Evolutionary conservation across 2,113 vertebrate species (phyloP).

Genomic region (Cyprinodon variegatus): DNA sequence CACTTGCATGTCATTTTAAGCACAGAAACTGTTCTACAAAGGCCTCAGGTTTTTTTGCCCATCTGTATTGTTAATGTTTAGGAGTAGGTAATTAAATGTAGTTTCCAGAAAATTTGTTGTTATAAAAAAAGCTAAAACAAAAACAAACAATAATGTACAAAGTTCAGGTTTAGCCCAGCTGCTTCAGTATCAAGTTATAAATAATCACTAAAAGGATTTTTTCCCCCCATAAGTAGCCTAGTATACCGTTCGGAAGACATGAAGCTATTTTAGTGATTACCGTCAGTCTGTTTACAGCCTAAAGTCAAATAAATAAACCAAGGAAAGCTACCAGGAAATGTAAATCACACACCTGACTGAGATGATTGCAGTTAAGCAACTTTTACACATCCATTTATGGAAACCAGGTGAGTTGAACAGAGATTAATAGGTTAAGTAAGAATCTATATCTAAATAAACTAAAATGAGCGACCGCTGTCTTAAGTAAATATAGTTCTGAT

Average conservation of each 20-base stretch:
- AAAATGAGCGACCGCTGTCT: no score
- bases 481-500: no score
- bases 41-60: not conserved
- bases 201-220: not conserved
- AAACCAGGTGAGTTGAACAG: no score
- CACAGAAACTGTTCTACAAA: no score
- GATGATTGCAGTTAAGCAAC: no score
- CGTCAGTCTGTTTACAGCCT: not conserved
- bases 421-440: no score
- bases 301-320: not conserved
- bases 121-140: slow-evolving; percentile 56
- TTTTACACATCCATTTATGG: no score
- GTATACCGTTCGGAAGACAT: not conserved
- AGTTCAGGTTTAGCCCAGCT: slow-evolving; percentile 8
- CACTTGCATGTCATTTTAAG: no score
- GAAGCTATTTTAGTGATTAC: not conserved
- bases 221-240: slow-evolving; percentile 2
- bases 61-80: slow-evolving; percentile 43
- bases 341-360: not conserved
- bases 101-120: slow-evolving; percentile 10
- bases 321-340: not conserved
- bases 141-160: slow-evolving; percentile 13
- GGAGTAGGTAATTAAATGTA: slow-evolving; percentile 51
- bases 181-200: slow-evolving; percentile 7
- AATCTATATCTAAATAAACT: no score